These are phyloP conservation scores for Halcyon senegalensis DNA, from an alignment of 2,113 vertebrate species.

Conservation along the genomic window DNA sequence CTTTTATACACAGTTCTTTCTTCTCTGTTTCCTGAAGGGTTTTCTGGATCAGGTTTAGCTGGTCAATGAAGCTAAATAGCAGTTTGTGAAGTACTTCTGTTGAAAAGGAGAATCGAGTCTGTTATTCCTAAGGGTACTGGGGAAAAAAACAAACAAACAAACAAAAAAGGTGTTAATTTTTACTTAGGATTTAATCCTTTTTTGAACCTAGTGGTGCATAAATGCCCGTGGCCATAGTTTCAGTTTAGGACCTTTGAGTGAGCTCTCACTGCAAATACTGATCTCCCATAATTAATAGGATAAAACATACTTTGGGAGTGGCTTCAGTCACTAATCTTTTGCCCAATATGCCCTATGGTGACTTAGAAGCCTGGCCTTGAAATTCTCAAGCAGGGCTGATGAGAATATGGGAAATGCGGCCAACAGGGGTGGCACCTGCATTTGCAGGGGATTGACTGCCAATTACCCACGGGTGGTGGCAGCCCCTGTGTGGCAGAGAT, in stretches of 20 bases:
- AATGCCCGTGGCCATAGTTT: not conserved
- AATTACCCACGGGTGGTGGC: not conserved
- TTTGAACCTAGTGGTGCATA: not conserved
- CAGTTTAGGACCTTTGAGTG: not conserved
- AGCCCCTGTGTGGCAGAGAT: not conserved
- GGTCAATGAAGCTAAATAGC: not conserved
- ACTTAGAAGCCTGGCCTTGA: not conserved
- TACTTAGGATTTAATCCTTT: not conserved
- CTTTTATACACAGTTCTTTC: not conserved
- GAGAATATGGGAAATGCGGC: not conserved
- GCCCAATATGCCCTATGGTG: fast-evolving
- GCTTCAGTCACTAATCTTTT: not conserved
- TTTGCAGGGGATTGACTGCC: no score
- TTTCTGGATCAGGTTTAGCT: not conserved
- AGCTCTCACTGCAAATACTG: not conserved
- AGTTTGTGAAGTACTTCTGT: not conserved
- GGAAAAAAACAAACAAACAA: not conserved
- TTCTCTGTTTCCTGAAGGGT: not conserved
- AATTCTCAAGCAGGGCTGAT: not conserved
- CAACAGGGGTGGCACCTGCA: no score
- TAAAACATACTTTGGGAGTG: not conserved
- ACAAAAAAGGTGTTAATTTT: not conserved
- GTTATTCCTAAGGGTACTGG: not conserved
- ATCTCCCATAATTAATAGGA: not conserved
- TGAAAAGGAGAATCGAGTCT: not conserved